Percentiles rank a stretch among this genome's conserved stretches.
These are phyloP conservation scores for Ceratitis capitata DNA, from an alignment of 1,140 invertebrate species.

Conservation along the genomic window DNA sequence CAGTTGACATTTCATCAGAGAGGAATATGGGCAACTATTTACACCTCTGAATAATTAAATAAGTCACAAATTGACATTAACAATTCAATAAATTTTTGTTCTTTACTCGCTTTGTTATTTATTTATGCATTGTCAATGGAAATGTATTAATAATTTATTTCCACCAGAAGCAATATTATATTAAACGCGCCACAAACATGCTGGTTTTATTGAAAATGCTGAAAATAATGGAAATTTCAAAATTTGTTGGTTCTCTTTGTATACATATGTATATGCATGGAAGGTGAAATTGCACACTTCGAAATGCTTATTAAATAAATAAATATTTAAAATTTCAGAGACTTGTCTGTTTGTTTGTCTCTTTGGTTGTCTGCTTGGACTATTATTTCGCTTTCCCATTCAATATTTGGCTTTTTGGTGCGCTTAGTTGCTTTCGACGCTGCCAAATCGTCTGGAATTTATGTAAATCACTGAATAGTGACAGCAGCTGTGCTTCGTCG, in stretches of 20 bases:
- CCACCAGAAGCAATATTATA: neutral
- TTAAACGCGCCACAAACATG: neutral
- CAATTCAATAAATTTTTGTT: neutral
- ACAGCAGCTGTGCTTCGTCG: neutral
- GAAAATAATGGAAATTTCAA: neutral
- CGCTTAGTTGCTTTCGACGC: neutral
- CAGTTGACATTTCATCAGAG: neutral
- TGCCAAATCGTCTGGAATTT: conserved; percentile 24
- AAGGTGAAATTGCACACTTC: neutral
- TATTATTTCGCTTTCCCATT: neutral
- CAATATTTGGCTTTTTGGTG: conserved; percentile 7
- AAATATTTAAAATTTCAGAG: neutral
- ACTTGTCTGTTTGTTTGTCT: neutral
- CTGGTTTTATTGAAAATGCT: neutral
- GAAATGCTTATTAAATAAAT: neutral
- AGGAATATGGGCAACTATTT: neutral
- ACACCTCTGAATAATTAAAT: conserved; percentile 11
- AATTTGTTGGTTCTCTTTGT: neutral
- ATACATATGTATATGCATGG: neutral
- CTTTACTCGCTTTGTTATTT: neutral
- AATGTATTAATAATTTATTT: conserved; percentile 15
- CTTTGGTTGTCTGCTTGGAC: neutral
- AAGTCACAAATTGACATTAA: neutral
- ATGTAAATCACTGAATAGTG: conserved; percentile 14
- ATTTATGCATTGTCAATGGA: conserved; percentile 6